phyloP scores from a whole-genome alignment of 2,888 invertebrate genomes.

The Thera obeliscata region DNA sequence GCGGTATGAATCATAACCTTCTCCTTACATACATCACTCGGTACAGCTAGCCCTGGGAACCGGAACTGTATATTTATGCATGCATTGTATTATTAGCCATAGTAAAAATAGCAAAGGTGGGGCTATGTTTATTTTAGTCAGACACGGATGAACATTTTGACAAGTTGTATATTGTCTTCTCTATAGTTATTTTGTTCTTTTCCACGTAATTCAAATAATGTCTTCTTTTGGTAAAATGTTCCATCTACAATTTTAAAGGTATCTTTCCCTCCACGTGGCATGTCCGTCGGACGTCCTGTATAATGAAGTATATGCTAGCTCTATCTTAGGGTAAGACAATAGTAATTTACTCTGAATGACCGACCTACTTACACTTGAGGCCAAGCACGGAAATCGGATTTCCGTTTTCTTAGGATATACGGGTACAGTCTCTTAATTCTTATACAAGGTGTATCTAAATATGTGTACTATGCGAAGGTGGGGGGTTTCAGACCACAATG shows the following conservation, averaged over 20 bases:
- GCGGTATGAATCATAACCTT: slow-evolving; percentile 19
- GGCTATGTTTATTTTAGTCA: slow-evolving; percentile 2
- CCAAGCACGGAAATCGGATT: slow-evolving; percentile 8
- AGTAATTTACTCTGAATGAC: slow-evolving; percentile 17
- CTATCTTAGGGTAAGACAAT: slow-evolving; percentile 7
- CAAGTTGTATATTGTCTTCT: neutral
- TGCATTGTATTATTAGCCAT: slow-evolving; percentile 15
- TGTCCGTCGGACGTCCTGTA: too few species aligned
- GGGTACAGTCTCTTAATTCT: slow-evolving; percentile 1
- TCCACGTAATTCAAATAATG: too few species aligned
- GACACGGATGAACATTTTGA: slow-evolving; percentile 2
- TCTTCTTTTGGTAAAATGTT: too few species aligned
- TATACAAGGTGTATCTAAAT: neutral
- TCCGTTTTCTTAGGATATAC: slow-evolving; percentile 2
- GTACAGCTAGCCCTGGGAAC: slow-evolving; percentile 12
- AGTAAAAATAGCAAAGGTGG: slow-evolving; percentile 13
- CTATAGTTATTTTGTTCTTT: neutral
- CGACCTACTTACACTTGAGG: slow-evolving; percentile 17
- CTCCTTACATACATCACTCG: slow-evolving; percentile 19
- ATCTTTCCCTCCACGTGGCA: neutral
- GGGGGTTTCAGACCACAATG: too few species aligned
- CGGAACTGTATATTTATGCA: slow-evolving; percentile 21
- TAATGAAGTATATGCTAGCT: neutral
- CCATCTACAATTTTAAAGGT: neutral
- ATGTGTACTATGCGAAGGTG: too few species aligned